Conservation (phyloP, 1,140 invertebrate genomes). For the Drosophila repletoides region DNA sequence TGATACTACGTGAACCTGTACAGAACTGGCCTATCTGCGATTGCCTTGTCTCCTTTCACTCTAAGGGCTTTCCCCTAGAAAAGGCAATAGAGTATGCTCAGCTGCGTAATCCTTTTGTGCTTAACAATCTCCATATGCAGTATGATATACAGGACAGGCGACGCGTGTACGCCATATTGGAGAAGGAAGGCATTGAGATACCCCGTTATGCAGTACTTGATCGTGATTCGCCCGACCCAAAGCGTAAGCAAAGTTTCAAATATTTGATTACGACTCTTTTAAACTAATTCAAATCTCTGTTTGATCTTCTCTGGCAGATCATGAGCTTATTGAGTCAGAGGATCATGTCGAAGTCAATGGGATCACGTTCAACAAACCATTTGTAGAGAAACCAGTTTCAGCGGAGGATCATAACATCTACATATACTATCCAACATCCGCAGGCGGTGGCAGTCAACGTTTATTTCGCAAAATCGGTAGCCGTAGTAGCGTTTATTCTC, state of each 20-base stretch:
- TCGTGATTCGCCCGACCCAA: conserved; percentile 94
- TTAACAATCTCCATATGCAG: conserved; percentile 99
- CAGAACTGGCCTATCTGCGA: conserved; percentile 99
- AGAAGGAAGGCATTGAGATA: conserved; percentile 97
- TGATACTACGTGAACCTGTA: conserved; percentile 96
- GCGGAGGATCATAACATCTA: conserved; percentile 99
- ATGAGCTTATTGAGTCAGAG: conserved; percentile 97
- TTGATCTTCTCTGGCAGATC: conserved; percentile 86
- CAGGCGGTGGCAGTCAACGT: conserved; percentile 98
- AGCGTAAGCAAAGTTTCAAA: conserved; percentile 85
- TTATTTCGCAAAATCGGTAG: conserved; percentile 99
- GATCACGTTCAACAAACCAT: conserved; percentile 98
- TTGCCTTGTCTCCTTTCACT: conserved; percentile 99
- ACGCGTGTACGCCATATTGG: conserved; percentile 97
- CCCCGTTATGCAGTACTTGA: conserved; percentile 98
- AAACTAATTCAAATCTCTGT: not conserved
- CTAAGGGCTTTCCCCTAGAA: conserved; percentile 98
- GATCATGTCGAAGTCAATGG: conserved; percentile 99
- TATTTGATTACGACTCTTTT: conserved; percentile 48
- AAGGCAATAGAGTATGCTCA: conserved; percentile 99
- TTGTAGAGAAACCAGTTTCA: conserved; percentile 93
- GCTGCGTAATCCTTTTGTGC: conserved; percentile 96
- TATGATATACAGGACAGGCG: conserved; percentile 98
- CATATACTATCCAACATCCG: conserved; percentile 99
- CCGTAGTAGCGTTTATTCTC: conserved; percentile 98